Conservation (phyloP, 1,140 invertebrate genomes). For the Samia ricini region DNA sequence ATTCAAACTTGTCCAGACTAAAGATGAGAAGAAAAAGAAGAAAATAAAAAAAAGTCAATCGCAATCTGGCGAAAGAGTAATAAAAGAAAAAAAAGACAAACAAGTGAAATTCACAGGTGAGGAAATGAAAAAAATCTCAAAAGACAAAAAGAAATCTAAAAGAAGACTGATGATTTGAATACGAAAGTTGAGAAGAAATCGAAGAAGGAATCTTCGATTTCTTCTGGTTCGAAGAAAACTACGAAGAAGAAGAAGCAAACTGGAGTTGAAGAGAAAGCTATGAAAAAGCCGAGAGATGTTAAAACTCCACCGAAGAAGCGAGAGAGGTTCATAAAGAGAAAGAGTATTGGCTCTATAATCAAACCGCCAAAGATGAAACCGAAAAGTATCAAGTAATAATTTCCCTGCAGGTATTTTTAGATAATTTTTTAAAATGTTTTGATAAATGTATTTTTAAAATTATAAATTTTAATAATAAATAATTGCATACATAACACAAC, state of each 20-base stretch:
- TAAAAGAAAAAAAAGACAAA: slow-evolving; percentile 14
- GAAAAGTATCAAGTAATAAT: slow-evolving; percentile 16
- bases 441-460: not conserved
- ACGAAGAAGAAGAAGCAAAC: not conserved
- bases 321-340: slow-evolving; percentile 49
- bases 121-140: slow-evolving; percentile 18
- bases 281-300: slow-evolving; percentile 16
- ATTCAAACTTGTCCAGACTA: slow-evolving; percentile 44
- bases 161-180: slow-evolving; percentile 16
- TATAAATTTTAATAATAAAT: not conserved
- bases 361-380: slow-evolving; percentile 67
- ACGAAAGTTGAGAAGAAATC: slow-evolving; percentile 17
- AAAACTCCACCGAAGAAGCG: slow-evolving; percentile 49
- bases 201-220: not conserved
- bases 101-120: slow-evolving; percentile 21
- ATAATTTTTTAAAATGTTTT: not conserved
- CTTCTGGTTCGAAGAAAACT: not conserved
- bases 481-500: not conserved
- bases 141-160: slow-evolving; percentile 19
- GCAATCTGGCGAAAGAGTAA: slow-evolving; percentile 13
- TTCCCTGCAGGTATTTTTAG: too few species aligned
- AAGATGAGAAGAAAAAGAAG: slow-evolving; percentile 33
- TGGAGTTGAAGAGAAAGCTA: slow-evolving; percentile 5
- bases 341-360: slow-evolving; percentile 64
- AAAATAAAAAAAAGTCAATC: slow-evolving; percentile 23